A percentile compares a stretch with the other conserved stretches of the same genome.
These are phyloP conservation scores for Psophia crepitans DNA, from an alignment of 2,113 vertebrate genomes.

Conservation along the genomic window DNA sequence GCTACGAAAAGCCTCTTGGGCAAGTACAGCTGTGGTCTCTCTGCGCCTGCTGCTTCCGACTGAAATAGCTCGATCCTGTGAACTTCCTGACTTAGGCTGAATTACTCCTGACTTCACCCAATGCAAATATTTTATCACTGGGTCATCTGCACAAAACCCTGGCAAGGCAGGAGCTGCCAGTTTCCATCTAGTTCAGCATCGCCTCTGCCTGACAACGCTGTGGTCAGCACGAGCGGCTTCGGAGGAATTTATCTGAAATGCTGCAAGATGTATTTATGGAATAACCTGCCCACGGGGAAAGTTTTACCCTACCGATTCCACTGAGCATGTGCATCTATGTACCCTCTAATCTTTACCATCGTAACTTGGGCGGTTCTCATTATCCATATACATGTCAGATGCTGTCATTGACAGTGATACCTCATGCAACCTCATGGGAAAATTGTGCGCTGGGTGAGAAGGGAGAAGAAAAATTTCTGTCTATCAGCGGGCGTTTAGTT, in stretches of 20 bases:
- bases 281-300: slow-evolving; percentile 10
- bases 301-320: neutral
- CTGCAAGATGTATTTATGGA: slow-evolving; percentile 29
- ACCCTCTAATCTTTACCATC: neutral
- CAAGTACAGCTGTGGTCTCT: neutral
- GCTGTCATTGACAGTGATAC: neutral
- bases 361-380: neutral
- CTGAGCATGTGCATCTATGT: neutral
- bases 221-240: neutral
- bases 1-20: neutral
- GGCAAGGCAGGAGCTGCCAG: slow-evolving; percentile 18
- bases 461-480: neutral
- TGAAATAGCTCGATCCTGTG: neutral
- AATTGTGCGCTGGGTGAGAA: rapidly evolving
- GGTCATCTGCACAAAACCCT: neutral
- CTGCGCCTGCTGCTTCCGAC: neutral
- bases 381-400: neutral
- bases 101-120: neutral
- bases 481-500: rapidly evolving
- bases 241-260: neutral
- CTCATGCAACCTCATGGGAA: rapidly evolving
- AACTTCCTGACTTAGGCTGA: neutral
- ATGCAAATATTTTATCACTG: neutral
- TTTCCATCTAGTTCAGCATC: neutral
- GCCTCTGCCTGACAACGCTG: neutral